phyloP scores from a whole-genome alignment of 2,888 invertebrate species.

The Lasioglossum figueresi region DNA sequence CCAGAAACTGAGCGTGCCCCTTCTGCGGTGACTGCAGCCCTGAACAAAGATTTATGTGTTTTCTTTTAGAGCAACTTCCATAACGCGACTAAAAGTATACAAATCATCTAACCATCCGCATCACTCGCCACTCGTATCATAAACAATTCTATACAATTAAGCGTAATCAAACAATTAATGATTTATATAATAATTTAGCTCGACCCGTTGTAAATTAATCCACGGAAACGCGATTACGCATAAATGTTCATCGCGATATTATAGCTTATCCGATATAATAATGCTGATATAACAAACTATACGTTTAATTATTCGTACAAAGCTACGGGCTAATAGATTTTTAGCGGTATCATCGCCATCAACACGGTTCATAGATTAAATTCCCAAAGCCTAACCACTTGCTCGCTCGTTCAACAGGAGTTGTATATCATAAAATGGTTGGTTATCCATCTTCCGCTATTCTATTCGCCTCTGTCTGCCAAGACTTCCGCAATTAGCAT shows the following conservation, averaged over 20 bases:
- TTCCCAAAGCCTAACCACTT: not conserved
- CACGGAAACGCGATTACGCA: not conserved
- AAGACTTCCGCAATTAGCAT: not conserved
- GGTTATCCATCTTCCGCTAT: not conserved
- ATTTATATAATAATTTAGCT: not conserved
- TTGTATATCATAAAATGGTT: not conserved
- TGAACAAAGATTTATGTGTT: not conserved
- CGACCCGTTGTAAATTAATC: not conserved
- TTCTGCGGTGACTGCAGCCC: not conserved
- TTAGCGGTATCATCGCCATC: not conserved
- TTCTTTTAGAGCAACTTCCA: not conserved
- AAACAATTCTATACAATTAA: not conserved
- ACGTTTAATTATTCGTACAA: not conserved
- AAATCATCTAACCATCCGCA: not conserved
- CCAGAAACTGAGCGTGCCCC: not conserved
- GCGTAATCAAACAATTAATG: not conserved
- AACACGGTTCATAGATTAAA: not conserved
- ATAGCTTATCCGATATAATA: not conserved
- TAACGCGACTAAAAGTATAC: not conserved
- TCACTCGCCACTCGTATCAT: not conserved
- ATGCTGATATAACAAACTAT: not conserved
- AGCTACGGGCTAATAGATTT: not conserved
- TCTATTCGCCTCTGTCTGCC: not conserved
- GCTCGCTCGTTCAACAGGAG: not conserved
- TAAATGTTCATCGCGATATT: not conserved